phyloP scores from a whole-genome alignment of 2,888 invertebrate species.

The Actias luna region DNA sequence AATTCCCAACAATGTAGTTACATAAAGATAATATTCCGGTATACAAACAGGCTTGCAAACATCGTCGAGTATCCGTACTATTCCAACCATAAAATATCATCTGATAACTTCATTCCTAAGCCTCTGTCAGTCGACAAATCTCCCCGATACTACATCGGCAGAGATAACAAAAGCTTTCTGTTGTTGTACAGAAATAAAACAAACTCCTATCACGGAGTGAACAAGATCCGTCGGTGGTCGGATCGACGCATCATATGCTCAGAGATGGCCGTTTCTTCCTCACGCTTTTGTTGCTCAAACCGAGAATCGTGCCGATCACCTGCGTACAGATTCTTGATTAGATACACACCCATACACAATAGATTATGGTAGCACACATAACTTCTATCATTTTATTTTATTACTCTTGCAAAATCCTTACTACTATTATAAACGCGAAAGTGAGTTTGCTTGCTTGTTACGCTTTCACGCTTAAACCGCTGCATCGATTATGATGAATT shows the following conservation, averaged over 20 bases:
- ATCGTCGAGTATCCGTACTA: conserved; percentile 33
- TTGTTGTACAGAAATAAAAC: conserved; percentile 57
- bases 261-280: conserved; percentile 89
- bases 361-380: not conserved
- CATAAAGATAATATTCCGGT: conserved; percentile 12
- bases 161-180: conserved; percentile 58
- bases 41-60: conserved; percentile 24
- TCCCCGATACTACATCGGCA: conserved; percentile 44
- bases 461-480: too few species aligned
- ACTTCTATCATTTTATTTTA: not conserved
- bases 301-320: conserved; percentile 88
- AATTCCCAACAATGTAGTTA: conserved; percentile 4
- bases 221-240: conserved; percentile 45
- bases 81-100: conserved; percentile 38
- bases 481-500: too few species aligned
- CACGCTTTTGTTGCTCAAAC: conserved; percentile 88
- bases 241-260: conserved; percentile 83
- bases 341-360: conserved; percentile 3
- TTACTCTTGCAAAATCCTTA: not conserved
- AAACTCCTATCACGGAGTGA: conserved; percentile 72
- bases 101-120: conserved; percentile 36
- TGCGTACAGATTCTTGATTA: conserved; percentile 38
- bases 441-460: too few species aligned
- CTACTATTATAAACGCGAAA: too few species aligned
- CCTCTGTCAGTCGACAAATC: conserved; percentile 48